Base-by-base conservation (phyloP, 2,797 vertebrate species). In the Echeneis naucrates region DNA sequence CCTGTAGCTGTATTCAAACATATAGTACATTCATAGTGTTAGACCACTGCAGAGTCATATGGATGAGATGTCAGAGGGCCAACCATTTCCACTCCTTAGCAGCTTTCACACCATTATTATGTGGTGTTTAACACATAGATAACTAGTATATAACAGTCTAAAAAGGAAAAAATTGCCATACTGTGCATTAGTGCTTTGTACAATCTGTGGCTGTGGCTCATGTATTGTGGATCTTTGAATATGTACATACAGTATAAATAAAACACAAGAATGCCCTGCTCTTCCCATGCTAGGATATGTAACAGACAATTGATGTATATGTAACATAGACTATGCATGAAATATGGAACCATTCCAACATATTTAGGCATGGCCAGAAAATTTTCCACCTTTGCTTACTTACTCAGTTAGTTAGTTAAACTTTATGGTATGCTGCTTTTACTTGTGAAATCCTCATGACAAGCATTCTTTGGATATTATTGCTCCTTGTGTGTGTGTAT, bases 391-490 rank as follows among this genome's bases (percentile, higher is more conserved):
- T 83, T 80, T 66, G 40, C 50, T 54, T 61, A 21, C 21, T 51
- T 70, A 65, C 82, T 10, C 19, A n/a, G n/a, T n/a, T n/a, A 45
- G 2, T 9, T 79, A 68, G 68, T 68, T 79, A 74, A 89, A 90
- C 81, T 84, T 88, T 88, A 65, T 68, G 85, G 80, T 82, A 85
- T 87, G 82, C 87, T 78, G 72, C 54, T 77, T 70, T 60, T 79
- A 68, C 59, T 81, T 75, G 77, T 82, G 69, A 91, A 91, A 82
- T 35, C 50, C 47, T 88, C 81, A 74, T 86, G 74, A 68, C 73
- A 63, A 62, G 37, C 81, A 83, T 90, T 85, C 82, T 87, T 82
- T 63, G 62, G 73, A 86, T 78, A 27, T 67, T 58, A 73, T 45
- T 71, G n/a, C n/a, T n/a, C n/a, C n/a, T n/a, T n/a, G n/a, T n/a